These are phyloP conservation scores for Climacteris rufus DNA, from an alignment of 2,113 vertebrate genomes.

Conservation along the genomic window DNA sequence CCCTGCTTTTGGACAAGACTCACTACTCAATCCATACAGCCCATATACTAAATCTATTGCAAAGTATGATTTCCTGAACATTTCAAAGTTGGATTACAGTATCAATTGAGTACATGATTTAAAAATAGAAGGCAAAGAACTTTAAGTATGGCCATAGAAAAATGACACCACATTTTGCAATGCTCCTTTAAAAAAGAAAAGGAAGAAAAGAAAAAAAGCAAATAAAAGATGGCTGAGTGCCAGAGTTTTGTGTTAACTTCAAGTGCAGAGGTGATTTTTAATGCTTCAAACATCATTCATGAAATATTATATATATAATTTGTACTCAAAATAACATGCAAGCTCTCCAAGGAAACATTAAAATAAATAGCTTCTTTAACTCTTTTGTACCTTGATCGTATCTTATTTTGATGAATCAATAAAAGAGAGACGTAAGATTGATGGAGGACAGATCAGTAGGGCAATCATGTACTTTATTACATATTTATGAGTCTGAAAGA, in stretches of 20 bases:
- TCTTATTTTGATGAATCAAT: constrained; percentile 81
- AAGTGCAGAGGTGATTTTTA: constrained; percentile 77
- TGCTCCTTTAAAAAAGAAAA: constrained; percentile 2
- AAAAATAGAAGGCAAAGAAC: constrained; percentile 2
- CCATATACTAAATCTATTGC: background rate
- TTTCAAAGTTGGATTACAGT: constrained; percentile 20
- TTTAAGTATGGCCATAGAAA: background rate
- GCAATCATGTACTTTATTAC: constrained; percentile 77
- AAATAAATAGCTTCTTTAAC: constrained; percentile 82
- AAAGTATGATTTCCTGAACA: constrained; percentile 1
- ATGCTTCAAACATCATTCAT: constrained; percentile 72
- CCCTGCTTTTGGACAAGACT: constrained; percentile 13
- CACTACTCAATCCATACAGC: background rate
- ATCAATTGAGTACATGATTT: background rate
- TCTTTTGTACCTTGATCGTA: constrained; percentile 78
- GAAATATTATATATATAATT: constrained; percentile 80
- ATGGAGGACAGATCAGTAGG: constrained; percentile 76
- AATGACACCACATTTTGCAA: constrained; percentile 43
- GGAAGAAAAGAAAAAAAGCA: background rate
- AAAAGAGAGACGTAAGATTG: constrained; percentile 75
- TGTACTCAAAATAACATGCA: constrained; percentile 74
- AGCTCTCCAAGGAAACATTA: constrained; percentile 78
- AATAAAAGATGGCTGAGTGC: constrained; percentile 68
- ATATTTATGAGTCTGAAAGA: constrained; percentile 82
- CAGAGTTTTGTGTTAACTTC: constrained; percentile 71